phyloP scores from a whole-genome alignment of 2,113 vertebrate genomes.

The Semnornis frantzii region DNA sequence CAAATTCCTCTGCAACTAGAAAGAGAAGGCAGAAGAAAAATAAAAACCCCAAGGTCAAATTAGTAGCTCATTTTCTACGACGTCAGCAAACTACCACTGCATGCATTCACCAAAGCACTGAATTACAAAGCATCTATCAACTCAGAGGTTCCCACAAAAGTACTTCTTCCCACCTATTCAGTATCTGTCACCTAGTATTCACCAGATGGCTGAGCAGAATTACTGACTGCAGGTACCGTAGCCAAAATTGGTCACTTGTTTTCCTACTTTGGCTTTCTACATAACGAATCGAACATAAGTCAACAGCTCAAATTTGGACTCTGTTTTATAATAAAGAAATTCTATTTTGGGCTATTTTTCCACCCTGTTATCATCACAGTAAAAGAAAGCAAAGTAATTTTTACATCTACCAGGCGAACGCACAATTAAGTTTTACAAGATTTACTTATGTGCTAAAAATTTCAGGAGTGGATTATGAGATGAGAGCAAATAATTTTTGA shows the following conservation, averaged over 20 bases:
- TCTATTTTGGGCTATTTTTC: neutral
- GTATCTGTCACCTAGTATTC: neutral
- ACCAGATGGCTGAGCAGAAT: neutral
- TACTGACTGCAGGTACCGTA: neutral
- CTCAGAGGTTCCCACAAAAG: neutral
- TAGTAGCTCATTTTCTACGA: neutral
- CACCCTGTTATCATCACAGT: neutral
- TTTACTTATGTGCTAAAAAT: neutral
- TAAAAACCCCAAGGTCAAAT: neutral
- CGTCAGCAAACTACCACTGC: neutral
- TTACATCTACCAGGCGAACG: neutral
- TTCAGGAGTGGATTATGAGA: neutral
- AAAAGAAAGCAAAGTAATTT: neutral
- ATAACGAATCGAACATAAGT: neutral
- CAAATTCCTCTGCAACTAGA: conserved; percentile 75
- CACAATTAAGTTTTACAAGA: neutral
- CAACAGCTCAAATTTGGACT: neutral
- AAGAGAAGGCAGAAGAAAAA: neutral
- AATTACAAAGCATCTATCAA: neutral
- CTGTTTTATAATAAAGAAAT: neutral
- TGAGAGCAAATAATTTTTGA: neutral
- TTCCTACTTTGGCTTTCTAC: neutral
- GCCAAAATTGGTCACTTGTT: neutral
- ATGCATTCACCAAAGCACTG: neutral
- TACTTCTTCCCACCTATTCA: neutral